A percentile compares a stretch with the other conserved stretches of the same genome.
Conservation (phyloP, 2,797 vertebrate genomes). For the Mionectes olivaceus region DNA sequence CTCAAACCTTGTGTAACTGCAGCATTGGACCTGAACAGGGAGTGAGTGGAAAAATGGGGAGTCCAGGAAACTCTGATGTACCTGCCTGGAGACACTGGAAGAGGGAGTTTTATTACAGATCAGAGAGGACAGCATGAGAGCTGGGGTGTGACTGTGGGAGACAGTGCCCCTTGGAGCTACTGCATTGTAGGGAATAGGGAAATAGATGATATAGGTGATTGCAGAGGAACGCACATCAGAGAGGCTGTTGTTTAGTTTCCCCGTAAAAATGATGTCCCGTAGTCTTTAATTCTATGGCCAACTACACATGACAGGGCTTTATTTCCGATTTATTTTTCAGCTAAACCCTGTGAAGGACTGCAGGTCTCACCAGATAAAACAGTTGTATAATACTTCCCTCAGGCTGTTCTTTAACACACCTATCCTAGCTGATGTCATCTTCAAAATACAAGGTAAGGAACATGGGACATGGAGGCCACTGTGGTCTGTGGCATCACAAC, state of each 20-base stretch:
- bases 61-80: not conserved
- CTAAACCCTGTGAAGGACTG: slow-evolving; percentile 62
- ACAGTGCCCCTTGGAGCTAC: not conserved
- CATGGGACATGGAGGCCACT: not conserved
- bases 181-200: not conserved
- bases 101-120: not conserved
- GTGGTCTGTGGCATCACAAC: not conserved
- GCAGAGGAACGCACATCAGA: fast-evolving
- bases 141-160: not conserved
- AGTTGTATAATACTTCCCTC: slow-evolving; percentile 84
- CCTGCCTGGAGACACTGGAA: not conserved
- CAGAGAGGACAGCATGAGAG: fast-evolving
- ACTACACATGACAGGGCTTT: fast-evolving
- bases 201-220: not conserved
- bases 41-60: fast-evolving
- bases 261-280: not conserved
- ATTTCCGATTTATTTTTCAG: slow-evolving; percentile 53
- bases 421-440: slow-evolving; percentile 94
- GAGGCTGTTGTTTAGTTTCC: not conserved
- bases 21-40: not conserved
- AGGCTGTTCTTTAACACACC: slow-evolving; percentile 94
- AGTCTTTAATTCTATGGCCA: not conserved
- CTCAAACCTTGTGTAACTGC: not conserved
- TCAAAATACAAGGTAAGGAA: slow-evolving; percentile 94
- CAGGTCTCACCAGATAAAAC: slow-evolving; percentile 70